Evolutionary conservation across 2,888 invertebrate species (phyloP).

Genomic region (Hesperia comma): DNA sequence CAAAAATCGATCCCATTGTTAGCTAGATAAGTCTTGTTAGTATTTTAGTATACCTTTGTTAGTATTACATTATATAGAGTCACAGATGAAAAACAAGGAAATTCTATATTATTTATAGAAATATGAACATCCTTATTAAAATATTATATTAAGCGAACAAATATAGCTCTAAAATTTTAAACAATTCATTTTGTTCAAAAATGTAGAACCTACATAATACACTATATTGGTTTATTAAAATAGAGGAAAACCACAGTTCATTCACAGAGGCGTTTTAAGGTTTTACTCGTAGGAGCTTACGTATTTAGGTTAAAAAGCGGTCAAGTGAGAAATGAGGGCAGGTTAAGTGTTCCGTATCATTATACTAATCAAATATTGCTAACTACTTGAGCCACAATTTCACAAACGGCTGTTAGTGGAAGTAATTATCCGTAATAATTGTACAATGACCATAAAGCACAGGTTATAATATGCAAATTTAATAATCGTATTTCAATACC

Average conservation of each 20-base stretch:
- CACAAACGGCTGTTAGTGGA: neutral
- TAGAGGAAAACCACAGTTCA: neutral
- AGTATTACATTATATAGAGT: too few relatives aligned
- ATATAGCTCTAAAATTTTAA: too few relatives aligned
- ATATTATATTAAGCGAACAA: too few relatives aligned
- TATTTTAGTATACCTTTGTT: too few relatives aligned
- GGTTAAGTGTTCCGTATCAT: conserved; percentile 25
- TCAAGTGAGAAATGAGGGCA: conserved; percentile 18
- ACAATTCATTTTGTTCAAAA: too few relatives aligned
- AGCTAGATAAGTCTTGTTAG: too few relatives aligned
- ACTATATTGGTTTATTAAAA: too few relatives aligned
- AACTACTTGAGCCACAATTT: conserved; percentile 5
- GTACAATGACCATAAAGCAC: neutral
- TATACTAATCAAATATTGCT: conserved; percentile 31
- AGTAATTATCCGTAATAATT: neutral
- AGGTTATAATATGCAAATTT: neutral
- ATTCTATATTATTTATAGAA: too few relatives aligned
- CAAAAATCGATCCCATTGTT: too few relatives aligned
- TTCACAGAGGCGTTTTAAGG: neutral
- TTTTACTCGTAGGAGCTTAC: neutral
- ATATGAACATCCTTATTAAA: too few relatives aligned
- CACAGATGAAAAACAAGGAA: too few relatives aligned
- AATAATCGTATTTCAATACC: neutral
- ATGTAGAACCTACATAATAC: too few relatives aligned
- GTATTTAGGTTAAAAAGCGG: conserved; percentile 13